phyloP scores from a whole-genome alignment of 2,797 vertebrate species.

The Acanthurus lineatus region DNA sequence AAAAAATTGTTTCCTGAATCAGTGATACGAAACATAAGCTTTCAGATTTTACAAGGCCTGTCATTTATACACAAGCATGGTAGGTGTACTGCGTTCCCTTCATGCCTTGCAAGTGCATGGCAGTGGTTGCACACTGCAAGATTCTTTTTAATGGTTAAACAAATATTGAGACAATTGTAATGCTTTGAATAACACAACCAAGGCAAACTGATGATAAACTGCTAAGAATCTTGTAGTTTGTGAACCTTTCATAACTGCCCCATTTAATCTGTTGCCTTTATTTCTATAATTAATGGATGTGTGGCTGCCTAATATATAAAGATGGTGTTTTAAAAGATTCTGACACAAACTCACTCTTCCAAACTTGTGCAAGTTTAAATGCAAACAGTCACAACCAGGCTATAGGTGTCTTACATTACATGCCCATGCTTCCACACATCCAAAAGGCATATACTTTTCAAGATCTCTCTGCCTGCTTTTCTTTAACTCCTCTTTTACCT shows the following conservation, averaged over 20 bases:
- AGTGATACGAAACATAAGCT: slow-evolving; percentile 99
- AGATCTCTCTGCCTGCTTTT: slow-evolving; percentile 28
- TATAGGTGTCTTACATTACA: neutral
- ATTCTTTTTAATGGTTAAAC: slow-evolving; percentile 34
- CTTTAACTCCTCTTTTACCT: slow-evolving; percentile 55
- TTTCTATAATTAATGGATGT: slow-evolving; percentile 58
- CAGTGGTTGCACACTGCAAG: slow-evolving; percentile 69
- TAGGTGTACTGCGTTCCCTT: slow-evolving; percentile 83
- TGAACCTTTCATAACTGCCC: slow-evolving; percentile 36
- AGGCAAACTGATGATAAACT: slow-evolving; percentile 3
- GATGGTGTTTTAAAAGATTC: neutral
- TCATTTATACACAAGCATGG: slow-evolving; percentile 99
- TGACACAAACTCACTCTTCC: neutral
- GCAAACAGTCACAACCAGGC: neutral
- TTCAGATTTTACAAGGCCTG: slow-evolving; percentile 98
- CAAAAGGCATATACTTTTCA: slow-evolving; percentile 29
- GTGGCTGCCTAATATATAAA: slow-evolving; percentile 54
- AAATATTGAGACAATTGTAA: neutral
- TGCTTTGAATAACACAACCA: neutral
- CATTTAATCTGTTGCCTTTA: slow-evolving; percentile 36
- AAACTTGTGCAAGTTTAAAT: slow-evolving; percentile 7
- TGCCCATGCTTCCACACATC: slow-evolving; percentile 51
- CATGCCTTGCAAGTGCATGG: slow-evolving; percentile 18
- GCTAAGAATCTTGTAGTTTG: slow-evolving; percentile 69
- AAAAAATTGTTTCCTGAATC: slow-evolving; percentile 98